Percentiles rank a stretch among this genome's conserved stretches.
Evolutionary conservation across 2,113 vertebrate species (phyloP).

Genomic region (Mixornis gularis): DNA sequence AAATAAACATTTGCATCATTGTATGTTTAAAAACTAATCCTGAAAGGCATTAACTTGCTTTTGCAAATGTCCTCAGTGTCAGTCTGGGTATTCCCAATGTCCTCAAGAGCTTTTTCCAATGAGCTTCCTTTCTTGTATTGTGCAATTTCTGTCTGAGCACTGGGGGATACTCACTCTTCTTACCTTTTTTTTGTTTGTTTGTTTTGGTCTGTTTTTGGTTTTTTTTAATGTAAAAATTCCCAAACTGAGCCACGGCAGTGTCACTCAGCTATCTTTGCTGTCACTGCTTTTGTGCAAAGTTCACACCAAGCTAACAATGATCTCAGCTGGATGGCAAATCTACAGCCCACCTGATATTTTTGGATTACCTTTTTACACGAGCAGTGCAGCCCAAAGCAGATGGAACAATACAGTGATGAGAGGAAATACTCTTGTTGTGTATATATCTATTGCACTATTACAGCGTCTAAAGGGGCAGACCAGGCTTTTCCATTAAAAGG

Average conservation of each 20-base stretch:
- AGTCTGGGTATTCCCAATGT: neutral
- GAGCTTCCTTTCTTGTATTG: neutral
- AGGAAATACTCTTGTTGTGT: neutral
- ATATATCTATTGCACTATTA: neutral
- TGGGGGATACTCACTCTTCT: neutral
- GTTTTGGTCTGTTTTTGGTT: neutral
- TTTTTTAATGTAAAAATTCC: neutral
- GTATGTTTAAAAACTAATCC: slow-evolving; percentile 53
- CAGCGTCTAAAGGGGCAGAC: neutral
- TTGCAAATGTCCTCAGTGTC: slow-evolving; percentile 15
- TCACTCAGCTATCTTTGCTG: neutral
- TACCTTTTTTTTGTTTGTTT: neutral
- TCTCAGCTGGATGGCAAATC: neutral
- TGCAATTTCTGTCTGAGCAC: neutral
- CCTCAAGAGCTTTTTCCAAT: neutral
- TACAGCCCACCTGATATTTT: neutral
- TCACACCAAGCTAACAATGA: neutral
- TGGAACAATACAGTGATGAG: neutral
- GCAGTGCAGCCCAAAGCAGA: neutral
- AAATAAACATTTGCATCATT: slow-evolving; percentile 44
- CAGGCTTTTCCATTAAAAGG: neutral
- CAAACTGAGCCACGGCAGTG: neutral
- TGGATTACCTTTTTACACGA: neutral
- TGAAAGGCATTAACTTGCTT: slow-evolving; percentile 29
- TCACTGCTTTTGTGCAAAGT: neutral